Base-by-base conservation (phyloP, 2,888 invertebrate species). In the Agriopis leucophaearia region DNA sequence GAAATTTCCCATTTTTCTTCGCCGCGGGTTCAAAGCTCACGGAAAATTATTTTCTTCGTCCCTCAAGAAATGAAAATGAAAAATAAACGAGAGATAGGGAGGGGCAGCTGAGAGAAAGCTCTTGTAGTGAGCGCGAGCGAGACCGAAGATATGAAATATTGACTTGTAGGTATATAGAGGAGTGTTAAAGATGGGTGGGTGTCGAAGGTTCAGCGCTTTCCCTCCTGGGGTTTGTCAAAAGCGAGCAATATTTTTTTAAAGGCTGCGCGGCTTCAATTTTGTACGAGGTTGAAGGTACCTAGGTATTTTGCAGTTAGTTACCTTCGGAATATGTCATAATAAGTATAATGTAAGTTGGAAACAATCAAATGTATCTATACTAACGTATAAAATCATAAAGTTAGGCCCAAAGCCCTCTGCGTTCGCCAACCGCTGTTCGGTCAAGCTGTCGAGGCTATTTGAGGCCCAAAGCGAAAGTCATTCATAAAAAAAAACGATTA, bases 61-160 rank as follows among this genome's bases (percentile, higher is more conserved):
- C 90, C 86, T 82, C 77, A 88, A 87, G 91, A 91, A 89, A 92
- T 92, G 92, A 92, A 92, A 93, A 92, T 92, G 92, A 92, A 92
- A 93, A 92, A 93, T 92, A 93, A 93, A 92, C 89, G 88, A 78
- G 81, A 55, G 68, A 18, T 56, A 72, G 81, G 81, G 83, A 73
- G 84, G 85, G 83, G 83, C 66, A 78, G 78, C 79, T 80, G 77
- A 75, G 77, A 78, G 36, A 35, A 57, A 48, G 27, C 36, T 45
- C 13, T 16, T 27, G 76, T 77, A 75, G 72, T 69, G 68, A 38
- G 84, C 73, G 79, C 15, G 81, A 88, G 73, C 2, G 83, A 82
- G 82, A 85, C 18, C 56, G 61, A 70, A 74, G 48, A 79, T 79
- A 52, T 15, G 38, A 66, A 60, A 69, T 40, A 45, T 45, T 35